Evolutionary conservation across 1,140 invertebrate species (phyloP), one percentile per base, ranked within the genome.

Genomic region (Teleogryllus occipitalis): DNA sequence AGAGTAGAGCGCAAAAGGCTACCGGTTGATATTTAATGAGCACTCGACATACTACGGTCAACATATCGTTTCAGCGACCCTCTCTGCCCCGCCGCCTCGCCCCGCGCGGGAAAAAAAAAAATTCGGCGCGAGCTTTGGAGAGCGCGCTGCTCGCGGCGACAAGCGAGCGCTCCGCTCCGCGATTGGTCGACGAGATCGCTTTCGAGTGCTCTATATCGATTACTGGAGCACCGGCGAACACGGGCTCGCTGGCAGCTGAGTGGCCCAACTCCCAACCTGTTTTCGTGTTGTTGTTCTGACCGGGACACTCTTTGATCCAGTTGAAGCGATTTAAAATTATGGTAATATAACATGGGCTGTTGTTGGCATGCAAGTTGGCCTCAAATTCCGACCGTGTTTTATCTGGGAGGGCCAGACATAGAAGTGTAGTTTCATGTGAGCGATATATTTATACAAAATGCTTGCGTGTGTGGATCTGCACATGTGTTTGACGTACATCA

Each of bases 1-100:
- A 65, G 54, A 65, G 54, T 10, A 65, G 54, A 65, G 54, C 54
- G 54, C 54, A 65, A 65, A 65, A 65, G 54, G 54, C 54, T 65
- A 65, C 54, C 54, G 54, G 54, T 65, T 65, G 54, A 65, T 65
- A 65, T 65, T 65, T 65, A 65, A 65, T 65, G 54, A 65, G 54
- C 54, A 65, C 54, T 65, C 54, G 10, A 18, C 54, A 65, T 10
- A 65, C 54, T 65, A 14, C 54, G 54, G 54, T 65, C 54, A 65
- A 65, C 54, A 39, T 39, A 39, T 39, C 27, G 27, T 39, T 39
- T 39, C 27, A 39, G 27, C 27, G 1, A 39, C 27, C 27, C 27
- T 39, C 27, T 39, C 27, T 39, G 27, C 27, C 27, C 27, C 27
- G 27, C 27, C 27, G 27, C 27, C 27, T 39, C 27, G 54, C 18